Evolutionary conservation across 2,797 vertebrate species (phyloP).

Genomic region (Labeo calbasu): DNA sequence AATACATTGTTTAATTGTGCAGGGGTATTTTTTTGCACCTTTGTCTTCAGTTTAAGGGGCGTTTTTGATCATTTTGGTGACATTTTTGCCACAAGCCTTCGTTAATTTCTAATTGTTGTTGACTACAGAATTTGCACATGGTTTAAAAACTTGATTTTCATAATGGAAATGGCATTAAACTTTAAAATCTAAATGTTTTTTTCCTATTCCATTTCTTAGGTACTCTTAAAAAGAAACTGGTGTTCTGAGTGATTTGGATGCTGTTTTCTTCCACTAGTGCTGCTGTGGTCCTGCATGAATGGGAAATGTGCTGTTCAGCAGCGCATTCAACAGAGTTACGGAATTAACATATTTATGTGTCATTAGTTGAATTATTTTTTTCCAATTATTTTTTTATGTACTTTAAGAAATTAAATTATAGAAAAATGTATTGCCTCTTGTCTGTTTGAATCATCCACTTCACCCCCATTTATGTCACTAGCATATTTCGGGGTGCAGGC

Average conservation of each 20-base stretch:
- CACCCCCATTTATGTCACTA: neutral
- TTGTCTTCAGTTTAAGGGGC: too few relatives aligned
- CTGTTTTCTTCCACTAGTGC: conserved; percentile 34
- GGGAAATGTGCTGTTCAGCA: neutral
- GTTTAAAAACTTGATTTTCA: neutral
- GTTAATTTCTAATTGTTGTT: neutral
- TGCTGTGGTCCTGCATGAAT: conserved; percentile 42
- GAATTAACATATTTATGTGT: conserved; percentile 59
- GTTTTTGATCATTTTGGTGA: too few relatives aligned
- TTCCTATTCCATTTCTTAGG: conserved; percentile 69
- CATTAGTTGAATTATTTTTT: conserved; percentile 34
- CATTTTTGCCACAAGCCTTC: too few relatives aligned
- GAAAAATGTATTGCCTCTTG: neutral
- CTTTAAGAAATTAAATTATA: conserved; percentile 71
- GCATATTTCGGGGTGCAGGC: too few relatives aligned
- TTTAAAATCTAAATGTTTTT: neutral
- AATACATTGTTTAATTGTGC: too few relatives aligned
- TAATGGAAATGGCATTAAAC: neutral
- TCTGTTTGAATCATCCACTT: conserved; percentile 2
- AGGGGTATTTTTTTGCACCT: too few relatives aligned
- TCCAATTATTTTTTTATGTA: conserved; percentile 64
- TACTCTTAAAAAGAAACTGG: conserved; percentile 80
- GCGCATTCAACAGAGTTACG: conserved; percentile 62
- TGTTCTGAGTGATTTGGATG: conserved; percentile 73
- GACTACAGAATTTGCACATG: neutral